A percentile compares a stretch with the other conserved stretches of the same genome.
Conservation (phyloP, 1,140 invertebrate species). For the Metaphire vulgaris region DNA sequence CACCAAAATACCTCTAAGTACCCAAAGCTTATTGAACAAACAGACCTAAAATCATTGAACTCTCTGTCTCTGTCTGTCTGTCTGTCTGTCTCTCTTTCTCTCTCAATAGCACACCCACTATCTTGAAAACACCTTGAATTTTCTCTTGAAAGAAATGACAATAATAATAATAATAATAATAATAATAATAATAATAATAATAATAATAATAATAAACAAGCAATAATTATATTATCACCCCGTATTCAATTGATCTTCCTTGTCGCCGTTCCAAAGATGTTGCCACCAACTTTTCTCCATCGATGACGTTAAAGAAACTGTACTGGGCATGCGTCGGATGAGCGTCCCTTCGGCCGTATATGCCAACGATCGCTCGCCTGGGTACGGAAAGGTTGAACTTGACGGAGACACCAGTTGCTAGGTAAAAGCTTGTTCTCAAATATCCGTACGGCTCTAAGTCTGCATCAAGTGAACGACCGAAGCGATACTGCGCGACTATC, state of each 20-base stretch:
- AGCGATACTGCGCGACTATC: slow-evolving; percentile 12
- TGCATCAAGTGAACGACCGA: slow-evolving; percentile 50
- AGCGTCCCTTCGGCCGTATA: slow-evolving; percentile 83
- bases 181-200: too few species aligned
- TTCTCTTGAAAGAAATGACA: too few species aligned
- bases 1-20: too few species aligned
- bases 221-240: neutral
- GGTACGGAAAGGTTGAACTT: slow-evolving; percentile 89
- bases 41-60: too few species aligned
- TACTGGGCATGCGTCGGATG: slow-evolving; percentile 93
- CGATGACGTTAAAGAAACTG: slow-evolving; percentile 86
- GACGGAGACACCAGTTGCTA: slow-evolving; percentile 81
- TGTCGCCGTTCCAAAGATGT: neutral
- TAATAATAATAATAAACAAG: too few species aligned
- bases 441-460: slow-evolving; percentile 85
- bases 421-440: slow-evolving; percentile 94
- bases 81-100: too few species aligned
- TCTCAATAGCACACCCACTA: too few species aligned
- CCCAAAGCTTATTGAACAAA: too few species aligned
- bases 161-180: too few species aligned
- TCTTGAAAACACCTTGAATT: too few species aligned
- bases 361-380: slow-evolving; percentile 79
- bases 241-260: neutral
- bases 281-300: slow-evolving; percentile 66
- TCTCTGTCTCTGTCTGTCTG: too few species aligned